Evolutionary conservation across 2,888 invertebrate genomes (phyloP), one percentile per base, ranked within the genome.

Genomic region (Strigamia crassipes): DNA sequence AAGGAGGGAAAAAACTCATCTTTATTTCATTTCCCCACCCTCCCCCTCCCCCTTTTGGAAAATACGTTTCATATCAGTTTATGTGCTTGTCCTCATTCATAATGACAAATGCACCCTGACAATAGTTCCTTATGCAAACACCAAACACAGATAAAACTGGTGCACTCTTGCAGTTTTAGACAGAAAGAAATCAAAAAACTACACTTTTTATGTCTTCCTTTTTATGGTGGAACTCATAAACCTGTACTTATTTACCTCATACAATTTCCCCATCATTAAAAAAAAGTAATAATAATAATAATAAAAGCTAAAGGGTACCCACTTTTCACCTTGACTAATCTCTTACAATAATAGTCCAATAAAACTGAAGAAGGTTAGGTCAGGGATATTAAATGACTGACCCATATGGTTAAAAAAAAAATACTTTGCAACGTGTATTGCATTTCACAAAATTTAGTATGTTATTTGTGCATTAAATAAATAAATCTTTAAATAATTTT

Each of bases 51-150:
- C 46, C 15, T n/a, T 46, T 46, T 15, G 2, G 56, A 6, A 56
- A 56, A 56, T 56, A 56, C 3, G 56, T 56, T 56, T 18, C 56
- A 56, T 56, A 56, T 56, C 56, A 18, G 56, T 56, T 56, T 56
- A 18, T 46, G 56, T 56, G n/a, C 56, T 56, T 56, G n/a, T 56
- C n/a, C 56, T 56, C 56, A 56, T 56, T 56, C 21, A 56, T 56
- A 56, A 56, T 56, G 56, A 56, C 56, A 56, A 56, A 56, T 56
- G 56, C 56, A 8, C n/a, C 18, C 18, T 18, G 56, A 56, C 56
- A 56, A 18, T 18, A 56, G 56, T 56, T 15, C 56, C 56, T 56
- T 56, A 18, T 18, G 18, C 56, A 56, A 56, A n/a, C 38, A 38
- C 56, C 56, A 56, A 56, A 56, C 56, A 18, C 4, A 56, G 56